Evolutionary conservation across 2,888 invertebrate species (phyloP).

Genomic region (Gonocerus acuteangulatus): DNA sequence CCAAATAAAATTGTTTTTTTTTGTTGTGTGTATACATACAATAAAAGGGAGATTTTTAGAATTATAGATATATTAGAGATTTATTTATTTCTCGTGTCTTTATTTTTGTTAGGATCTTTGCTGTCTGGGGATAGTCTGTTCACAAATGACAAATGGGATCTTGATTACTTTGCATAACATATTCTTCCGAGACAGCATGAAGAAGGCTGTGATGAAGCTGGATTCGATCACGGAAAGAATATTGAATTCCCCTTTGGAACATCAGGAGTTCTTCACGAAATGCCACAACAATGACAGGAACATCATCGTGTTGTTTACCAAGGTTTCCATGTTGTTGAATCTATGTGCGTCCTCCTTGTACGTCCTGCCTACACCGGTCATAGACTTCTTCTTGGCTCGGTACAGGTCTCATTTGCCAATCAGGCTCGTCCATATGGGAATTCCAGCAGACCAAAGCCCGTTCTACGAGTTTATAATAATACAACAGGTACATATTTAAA

Average conservation of each 20-base stretch:
- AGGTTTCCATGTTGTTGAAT: background rate
- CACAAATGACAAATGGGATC: background rate
- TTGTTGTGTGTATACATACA: no score
- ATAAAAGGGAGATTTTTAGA: no score
- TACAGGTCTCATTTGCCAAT: conserved; percentile 4
- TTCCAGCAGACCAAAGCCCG: background rate
- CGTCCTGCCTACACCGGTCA: conserved; percentile 5
- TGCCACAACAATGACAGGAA: background rate
- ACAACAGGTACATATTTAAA: background rate
- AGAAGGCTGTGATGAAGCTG: background rate
- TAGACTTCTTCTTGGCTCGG: background rate
- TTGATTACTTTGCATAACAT: background rate
- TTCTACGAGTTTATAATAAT: background rate
- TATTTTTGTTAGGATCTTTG: background rate
- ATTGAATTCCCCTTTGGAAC: background rate
- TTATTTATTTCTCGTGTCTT: no score
- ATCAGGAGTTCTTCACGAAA: background rate
- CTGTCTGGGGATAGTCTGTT: background rate
- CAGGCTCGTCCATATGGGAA: background rate
- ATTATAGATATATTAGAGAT: no score
- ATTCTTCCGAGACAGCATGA: background rate
- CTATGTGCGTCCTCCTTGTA: background rate
- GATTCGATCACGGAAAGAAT: background rate
- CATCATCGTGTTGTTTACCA: background rate
- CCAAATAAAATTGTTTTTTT: no score